Evolutionary conservation across 2,113 vertebrate species (phyloP), one percentile per base, ranked within the genome.

Genomic region (Emydura subglobosa): DNA sequence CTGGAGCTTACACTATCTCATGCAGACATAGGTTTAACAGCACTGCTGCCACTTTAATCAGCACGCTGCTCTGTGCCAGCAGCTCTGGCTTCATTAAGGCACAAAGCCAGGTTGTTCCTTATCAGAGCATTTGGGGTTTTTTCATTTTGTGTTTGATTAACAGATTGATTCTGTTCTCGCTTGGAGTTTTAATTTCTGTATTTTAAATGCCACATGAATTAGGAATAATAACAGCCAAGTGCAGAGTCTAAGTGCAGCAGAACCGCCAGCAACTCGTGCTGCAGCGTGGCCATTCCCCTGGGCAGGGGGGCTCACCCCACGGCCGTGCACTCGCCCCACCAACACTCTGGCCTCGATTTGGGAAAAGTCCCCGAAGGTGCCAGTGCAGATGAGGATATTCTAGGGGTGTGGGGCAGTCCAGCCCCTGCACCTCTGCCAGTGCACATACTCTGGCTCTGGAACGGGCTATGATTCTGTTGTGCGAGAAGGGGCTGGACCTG

Each of bases 21-120:
- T 12, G 53, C 42, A 24, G 22, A 24, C 0, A 16, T 51, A 74
- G 16, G 42, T 44, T 54, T 25, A 83, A n/a, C 68, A 59, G 0
- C 24, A 65, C n/a, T 3, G 19, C 61, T 8, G 1, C 13, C 0
- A 0, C 74, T 92, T 84, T 24, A 2, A 29, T 82, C 57, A 22
- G 22, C 24, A 11, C 57, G 5, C 4, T 17, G 29, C 10, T 85
- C 1, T 1, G 1, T 42, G 6, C 54, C 1, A 0, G 7, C 27
- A 29, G 27, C 10, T 1, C 4, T 12, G 14, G 19, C 21, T 89
- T 72, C 1, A 1, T 84, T 44, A 50, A 25, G 44, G 29, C 0
- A 1, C 53, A 50, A 84, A 44, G 5, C 53, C 42, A 9, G 61
- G 94, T 83, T 79, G 4, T 82, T 81, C 39, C 39, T 49, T 12